Conservation (phyloP, 2,888 invertebrate species). For the Eudasyphora cyanicolor region DNA sequence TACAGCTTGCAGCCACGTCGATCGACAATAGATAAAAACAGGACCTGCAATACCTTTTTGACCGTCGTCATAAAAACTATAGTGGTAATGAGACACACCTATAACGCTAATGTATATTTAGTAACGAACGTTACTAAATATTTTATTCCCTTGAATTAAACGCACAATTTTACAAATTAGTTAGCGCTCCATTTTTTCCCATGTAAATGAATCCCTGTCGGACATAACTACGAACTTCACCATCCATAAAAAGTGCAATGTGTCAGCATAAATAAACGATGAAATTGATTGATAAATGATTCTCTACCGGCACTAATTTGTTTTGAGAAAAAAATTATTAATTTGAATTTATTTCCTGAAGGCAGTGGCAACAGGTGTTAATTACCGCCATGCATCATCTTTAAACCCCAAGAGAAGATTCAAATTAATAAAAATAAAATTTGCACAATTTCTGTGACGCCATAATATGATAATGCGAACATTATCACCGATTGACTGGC, state of each 20-base stretch:
- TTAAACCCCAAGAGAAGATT: neutral
- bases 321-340: neutral
- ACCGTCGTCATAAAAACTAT: too few species aligned
- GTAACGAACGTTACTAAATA: too few species aligned
- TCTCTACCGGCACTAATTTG: slow-evolving; percentile 15
- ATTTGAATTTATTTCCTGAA: neutral
- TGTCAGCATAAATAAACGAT: neutral
- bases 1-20: too few species aligned
- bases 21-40: too few species aligned
- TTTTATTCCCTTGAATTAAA: too few species aligned
- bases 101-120: too few species aligned
- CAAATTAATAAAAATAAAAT: neutral
- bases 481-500: neutral
- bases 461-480: neutral
- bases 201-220: too few species aligned
- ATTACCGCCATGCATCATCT: neutral
- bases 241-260: neutral
- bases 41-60: too few species aligned
- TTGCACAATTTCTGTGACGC: neutral
- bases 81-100: too few species aligned
- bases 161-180: too few species aligned
- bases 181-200: too few species aligned
- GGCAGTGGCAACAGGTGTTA: neutral
- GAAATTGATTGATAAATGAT: slow-evolving; percentile 1
- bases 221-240: neutral